Conservation (phyloP, 2,888 invertebrate genomes). For the Drosophila helvetica region DNA sequence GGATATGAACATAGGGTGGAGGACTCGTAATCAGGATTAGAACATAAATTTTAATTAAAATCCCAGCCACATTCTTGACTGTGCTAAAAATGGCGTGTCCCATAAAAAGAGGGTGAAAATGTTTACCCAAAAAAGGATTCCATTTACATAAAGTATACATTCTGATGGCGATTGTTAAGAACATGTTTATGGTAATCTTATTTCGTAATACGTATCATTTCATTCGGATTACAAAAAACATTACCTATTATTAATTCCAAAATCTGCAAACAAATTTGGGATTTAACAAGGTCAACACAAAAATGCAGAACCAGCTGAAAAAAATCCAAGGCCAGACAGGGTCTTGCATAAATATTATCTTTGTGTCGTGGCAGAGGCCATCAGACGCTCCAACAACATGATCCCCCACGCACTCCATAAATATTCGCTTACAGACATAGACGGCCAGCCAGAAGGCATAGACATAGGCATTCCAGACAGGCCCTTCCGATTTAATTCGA, state of each 20-base stretch:
- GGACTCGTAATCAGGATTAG: constrained; percentile 41
- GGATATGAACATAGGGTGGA: constrained; percentile 22
- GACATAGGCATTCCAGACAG: background rate
- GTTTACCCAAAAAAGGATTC: background rate
- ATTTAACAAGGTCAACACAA: too few relatives aligned
- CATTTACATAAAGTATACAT: constrained; percentile 36
- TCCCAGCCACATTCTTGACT: constrained; percentile 20
- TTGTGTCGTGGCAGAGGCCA: constrained; percentile 18
- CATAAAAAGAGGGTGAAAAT: background rate
- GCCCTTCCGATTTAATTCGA: constrained; percentile 34
- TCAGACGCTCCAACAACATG: background rate
- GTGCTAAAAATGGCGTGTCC: constrained; percentile 18
- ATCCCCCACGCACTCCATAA: constrained; percentile 24
- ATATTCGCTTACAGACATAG: constrained; percentile 33
- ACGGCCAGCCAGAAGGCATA: background rate
- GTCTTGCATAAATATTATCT: constrained; percentile 36
- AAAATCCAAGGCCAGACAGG: constrained; percentile 8
- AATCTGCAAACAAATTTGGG: constrained; percentile 3
- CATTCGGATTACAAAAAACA: constrained; percentile 11
- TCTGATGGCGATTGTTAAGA: constrained; percentile 13
- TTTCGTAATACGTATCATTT: background rate
- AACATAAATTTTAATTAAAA: constrained; percentile 44
- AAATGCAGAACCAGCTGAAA: background rate
- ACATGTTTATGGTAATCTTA: constrained; percentile 8
- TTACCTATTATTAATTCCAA: constrained; percentile 10